Evolutionary conservation across 2,888 invertebrate genomes (phyloP), one percentile per base, ranked within the genome.

Genomic region (Lycaena phlaeas): DNA sequence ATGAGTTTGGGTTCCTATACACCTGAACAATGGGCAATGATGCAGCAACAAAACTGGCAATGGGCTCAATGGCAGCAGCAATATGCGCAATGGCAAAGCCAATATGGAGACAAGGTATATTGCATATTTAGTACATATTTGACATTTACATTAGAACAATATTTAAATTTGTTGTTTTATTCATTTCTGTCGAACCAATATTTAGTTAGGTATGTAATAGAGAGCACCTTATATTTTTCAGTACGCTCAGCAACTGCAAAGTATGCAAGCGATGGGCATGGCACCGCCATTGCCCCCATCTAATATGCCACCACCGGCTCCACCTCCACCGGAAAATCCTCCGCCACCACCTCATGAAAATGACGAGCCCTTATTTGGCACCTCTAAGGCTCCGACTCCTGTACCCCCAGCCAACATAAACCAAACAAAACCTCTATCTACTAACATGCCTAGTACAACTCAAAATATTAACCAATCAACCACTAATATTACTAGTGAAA

Each of bases 61-160:
- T 91, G 91, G 88, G 87, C 89, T 6, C 91, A 91, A 52, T 92
- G 92, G 92, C 91, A 92, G 56, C 90, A 90, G 51, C 92, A 92
- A 56, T 92, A 91, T 71, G 88, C 89, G 36, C 90, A 90, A 55
- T 91, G 91, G 92, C 92, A 92, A 61, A 87, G 86, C 45, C 91
- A 91, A 57, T 92, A 91, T 65, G 92, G 91, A 34, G 90, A 90
- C 42, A 90, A 91, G 87, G 91, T 91, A 74, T 22, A 3, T 5
- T 4, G 5, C 6, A 22, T 9, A 5, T 22, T 18, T 22, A 22
- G 2, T 22, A 14, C n/a, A 5, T 2, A 7, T 14, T 7, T 11
- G 3, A 14, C n/a, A 14, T 10, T 26, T 10, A 4, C 27, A 6
- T 42, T 11, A 15, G 27, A 9, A 1, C 22, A 18, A 12, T 34